phyloP scores from a whole-genome alignment of 2,113 vertebrate genomes.

The Cyanistes caeruleus region DNA sequence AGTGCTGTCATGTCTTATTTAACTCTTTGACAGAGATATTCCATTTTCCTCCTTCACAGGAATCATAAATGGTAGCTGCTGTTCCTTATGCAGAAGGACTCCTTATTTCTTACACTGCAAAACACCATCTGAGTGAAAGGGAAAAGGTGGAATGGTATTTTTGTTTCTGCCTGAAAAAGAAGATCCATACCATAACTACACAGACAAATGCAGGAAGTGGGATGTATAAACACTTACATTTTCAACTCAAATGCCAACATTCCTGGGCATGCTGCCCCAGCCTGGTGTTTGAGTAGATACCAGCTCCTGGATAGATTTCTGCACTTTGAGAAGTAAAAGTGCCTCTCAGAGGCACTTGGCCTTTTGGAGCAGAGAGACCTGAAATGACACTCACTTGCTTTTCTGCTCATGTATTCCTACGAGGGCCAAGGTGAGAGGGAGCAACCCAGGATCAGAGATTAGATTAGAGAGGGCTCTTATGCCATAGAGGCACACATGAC shows the following conservation, averaged over 20 bases:
- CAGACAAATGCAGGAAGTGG: background rate
- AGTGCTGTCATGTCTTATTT: fast-evolving
- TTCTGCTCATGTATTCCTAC: fast-evolving
- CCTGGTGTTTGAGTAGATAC: background rate
- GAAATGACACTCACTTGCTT: background rate
- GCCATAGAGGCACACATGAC: background rate
- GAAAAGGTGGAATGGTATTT: background rate
- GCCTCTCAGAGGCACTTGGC: background rate
- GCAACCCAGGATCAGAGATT: background rate
- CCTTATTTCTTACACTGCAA: conserved; percentile 82
- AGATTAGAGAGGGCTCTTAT: background rate
- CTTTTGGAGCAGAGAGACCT: background rate
- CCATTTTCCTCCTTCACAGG: background rate
- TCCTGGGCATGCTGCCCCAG: background rate
- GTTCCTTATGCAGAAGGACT: background rate
- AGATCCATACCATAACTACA: background rate
- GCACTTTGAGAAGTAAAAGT: background rate
- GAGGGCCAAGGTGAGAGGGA: background rate
- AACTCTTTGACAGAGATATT: background rate
- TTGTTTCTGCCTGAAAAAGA: background rate
- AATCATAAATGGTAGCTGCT: background rate
- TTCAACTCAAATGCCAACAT: background rate
- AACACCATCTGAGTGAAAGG: conserved; percentile 75
- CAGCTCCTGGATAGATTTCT: background rate
- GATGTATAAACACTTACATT: background rate